Evolutionary conservation across 2,888 invertebrate genomes (phyloP).

Genomic region (Chaetogeoica ovagalla): DNA sequence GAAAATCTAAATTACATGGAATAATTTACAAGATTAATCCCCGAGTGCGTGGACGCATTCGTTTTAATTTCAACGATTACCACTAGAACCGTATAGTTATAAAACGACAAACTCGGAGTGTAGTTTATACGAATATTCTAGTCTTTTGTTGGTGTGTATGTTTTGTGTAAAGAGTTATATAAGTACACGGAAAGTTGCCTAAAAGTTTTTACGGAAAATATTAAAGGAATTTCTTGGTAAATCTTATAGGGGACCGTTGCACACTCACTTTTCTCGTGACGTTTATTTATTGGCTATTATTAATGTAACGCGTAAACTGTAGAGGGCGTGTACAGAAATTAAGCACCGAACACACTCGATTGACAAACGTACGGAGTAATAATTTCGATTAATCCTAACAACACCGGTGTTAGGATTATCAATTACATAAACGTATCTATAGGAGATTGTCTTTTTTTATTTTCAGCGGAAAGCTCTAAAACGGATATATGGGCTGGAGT

Average conservation of each 20-base stretch:
- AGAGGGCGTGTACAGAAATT: not conserved
- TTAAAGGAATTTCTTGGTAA: not conserved
- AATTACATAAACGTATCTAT: too few species aligned
- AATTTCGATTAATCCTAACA: too few species aligned
- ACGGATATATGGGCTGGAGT: too few species aligned
- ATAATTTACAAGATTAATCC: not conserved
- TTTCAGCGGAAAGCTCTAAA: too few species aligned
- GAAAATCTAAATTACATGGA: not conserved
- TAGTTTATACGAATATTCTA: not conserved
- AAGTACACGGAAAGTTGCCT: not conserved
- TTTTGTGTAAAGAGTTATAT: not conserved
- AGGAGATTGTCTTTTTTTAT: too few species aligned
- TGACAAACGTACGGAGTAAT: too few species aligned
- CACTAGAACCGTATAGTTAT: not conserved
- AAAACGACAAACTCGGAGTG: not conserved
- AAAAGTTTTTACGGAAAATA: not conserved
- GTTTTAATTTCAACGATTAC: not conserved
- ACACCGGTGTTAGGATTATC: too few species aligned
- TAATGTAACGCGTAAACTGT: not conserved
- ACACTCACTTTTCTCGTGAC: not conserved
- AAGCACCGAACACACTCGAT: not conserved
- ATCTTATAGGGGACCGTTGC: not conserved
- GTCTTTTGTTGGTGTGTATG: not conserved
- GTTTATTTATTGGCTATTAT: not conserved
- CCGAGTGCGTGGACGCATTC: not conserved